These are phyloP conservation scores for Apis dorsata DNA, from an alignment of 1,140 invertebrate genomes.

Conservation along the genomic window DNA sequence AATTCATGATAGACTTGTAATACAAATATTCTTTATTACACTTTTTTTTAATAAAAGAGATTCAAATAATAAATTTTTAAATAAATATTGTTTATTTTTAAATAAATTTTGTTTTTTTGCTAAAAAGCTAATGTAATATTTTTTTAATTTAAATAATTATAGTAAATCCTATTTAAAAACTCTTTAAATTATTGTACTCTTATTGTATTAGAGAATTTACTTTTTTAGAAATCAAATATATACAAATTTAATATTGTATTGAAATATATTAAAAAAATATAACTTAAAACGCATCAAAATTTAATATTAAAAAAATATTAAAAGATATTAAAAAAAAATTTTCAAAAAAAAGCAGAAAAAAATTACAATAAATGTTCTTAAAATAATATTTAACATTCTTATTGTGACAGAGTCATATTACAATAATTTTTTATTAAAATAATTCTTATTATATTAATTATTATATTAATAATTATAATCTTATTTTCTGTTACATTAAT, in stretches of 20 bases:
- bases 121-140: not conserved
- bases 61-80: not conserved
- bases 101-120: not conserved
- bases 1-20: not conserved
- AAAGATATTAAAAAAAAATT: not conserved
- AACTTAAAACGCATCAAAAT: not conserved
- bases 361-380: conserved; percentile 10
- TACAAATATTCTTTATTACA: not conserved
- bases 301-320: not conserved
- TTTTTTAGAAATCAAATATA: not conserved
- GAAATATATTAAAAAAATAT: not conserved
- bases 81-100: not conserved
- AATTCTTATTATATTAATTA: too few species aligned
- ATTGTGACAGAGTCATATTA: not conserved
- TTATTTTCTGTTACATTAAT: too few species aligned
- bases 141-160: not conserved
- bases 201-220: not conserved
- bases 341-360: not conserved
- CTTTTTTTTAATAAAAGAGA: not conserved
- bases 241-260: not conserved
- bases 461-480: too few species aligned
- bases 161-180: not conserved
- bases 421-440: not conserved
- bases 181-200: too few species aligned
- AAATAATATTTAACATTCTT: conserved; percentile 4